Evolutionary conservation across 2,113 vertebrate genomes (phyloP), one percentile per base, ranked within the genome.

Genomic region (Corvus hawaiiensis): DNA sequence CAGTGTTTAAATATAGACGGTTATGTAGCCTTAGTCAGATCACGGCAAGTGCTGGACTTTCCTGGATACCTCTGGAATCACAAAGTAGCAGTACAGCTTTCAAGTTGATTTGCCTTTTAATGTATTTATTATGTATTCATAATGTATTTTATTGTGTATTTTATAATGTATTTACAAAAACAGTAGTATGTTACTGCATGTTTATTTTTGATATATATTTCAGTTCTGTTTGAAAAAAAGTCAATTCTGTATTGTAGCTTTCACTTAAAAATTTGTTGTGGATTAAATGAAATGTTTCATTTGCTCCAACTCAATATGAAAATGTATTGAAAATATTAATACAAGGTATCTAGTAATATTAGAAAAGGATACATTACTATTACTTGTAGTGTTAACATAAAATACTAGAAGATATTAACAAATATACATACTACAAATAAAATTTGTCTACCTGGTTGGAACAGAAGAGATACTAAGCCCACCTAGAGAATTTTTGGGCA

Each of bases 101-200:
- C 16, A 32, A 39, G 13, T 2, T 56, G 24, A n/a, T 72, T 78
- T 93, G 10, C 16, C 43, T 83, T 22, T 48, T 48, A 22, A 48
- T 48, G 22, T 22, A 22, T 43, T 43, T 43, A 43, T 43, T 43
- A 43, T 43, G 41, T 16, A 43, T 43, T 43, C 77, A 66, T 76
- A 28, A 32, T 79, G 28, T 4, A 19, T 43, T 43, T 43, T 43
- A 43, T 43, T 43, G 16, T 43, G 41, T 43, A 43, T 43, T 43
- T 43, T 43, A 17, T 16, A 43, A 43, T 22, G 3, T 8, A 10
- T 76, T 78, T 72, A 9, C 41, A 52, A 49, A 69, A 76, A 30
- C 4, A 33, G 7, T 4, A 7, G 4, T n/a, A 6, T 23, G 12
- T 35, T 46, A n/a, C 30, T 41, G 6, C 9, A 1, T 37, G 7